Evolutionary conservation across 2,888 invertebrate species (phyloP).

Genomic region (Pyralis farinalis): DNA sequence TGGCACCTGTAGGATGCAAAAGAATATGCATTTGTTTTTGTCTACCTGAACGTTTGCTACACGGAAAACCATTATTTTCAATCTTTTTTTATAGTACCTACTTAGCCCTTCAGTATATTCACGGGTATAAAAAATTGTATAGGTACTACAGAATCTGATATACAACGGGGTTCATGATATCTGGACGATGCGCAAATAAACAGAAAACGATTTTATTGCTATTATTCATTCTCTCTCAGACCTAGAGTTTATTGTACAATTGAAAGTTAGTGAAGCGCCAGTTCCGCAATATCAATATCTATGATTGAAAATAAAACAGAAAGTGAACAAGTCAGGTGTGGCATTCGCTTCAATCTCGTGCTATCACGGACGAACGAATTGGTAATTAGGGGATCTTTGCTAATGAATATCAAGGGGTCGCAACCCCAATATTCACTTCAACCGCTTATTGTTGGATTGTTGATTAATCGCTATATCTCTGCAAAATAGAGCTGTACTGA

Average conservation of each 20-base stretch:
- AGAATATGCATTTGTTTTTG: too few species aligned
- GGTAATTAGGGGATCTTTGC: slow-evolving; percentile 66
- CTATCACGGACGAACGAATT: slow-evolving; percentile 49
- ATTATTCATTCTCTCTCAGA: neutral
- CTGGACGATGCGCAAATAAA: too few species aligned
- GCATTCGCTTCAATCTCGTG: slow-evolving; percentile 48
- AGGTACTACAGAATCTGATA: too few species aligned
- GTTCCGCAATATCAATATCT: slow-evolving; percentile 67
- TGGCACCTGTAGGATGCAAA: too few species aligned
- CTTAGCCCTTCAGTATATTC: too few species aligned
- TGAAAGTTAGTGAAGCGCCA: slow-evolving; percentile 48
- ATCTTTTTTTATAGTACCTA: too few species aligned
- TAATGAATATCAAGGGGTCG: slow-evolving; percentile 74
- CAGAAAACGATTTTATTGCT: too few species aligned
- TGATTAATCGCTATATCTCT: slow-evolving; percentile 28
- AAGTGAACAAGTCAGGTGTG: slow-evolving; percentile 65
- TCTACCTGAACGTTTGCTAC: too few species aligned
- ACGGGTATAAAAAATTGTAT: too few species aligned
- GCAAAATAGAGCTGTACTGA: too few species aligned
- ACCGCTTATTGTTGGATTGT: slow-evolving; percentile 47
- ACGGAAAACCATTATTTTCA: too few species aligned
- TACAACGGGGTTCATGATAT: too few species aligned
- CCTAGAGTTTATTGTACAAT: slow-evolving; percentile 40
- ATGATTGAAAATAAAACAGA: slow-evolving; percentile 48
- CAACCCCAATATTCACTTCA: slow-evolving; percentile 45